A percentile compares a stretch with the other conserved stretches of the same genome.
phyloP scores from a whole-genome alignment of 2,888 invertebrate species.

The Phortica okadai region DNA sequence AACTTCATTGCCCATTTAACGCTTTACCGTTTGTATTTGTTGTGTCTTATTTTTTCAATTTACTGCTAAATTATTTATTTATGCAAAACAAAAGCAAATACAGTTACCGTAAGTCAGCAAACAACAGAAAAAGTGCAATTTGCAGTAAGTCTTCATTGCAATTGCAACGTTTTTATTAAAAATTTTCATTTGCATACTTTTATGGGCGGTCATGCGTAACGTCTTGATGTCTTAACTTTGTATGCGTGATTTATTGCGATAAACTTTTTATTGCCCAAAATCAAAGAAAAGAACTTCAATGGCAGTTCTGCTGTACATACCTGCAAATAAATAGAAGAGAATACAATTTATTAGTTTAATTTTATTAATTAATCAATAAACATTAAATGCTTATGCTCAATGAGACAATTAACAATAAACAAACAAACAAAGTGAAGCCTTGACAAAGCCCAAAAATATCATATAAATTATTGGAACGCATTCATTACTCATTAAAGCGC shows the following conservation, averaged over 20 bases:
- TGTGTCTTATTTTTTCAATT: constrained; percentile 59
- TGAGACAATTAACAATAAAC: background rate
- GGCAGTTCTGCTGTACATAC: constrained; percentile 53
- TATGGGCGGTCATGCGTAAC: constrained; percentile 50
- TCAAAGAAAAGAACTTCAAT: constrained; percentile 6
- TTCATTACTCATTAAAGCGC: background rate
- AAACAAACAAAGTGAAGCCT: background rate
- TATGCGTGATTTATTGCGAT: background rate
- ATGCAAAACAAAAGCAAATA: constrained; percentile 69
- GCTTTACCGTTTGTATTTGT: constrained; percentile 64
- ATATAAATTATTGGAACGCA: background rate
- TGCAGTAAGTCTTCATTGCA: background rate
- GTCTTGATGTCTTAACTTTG: constrained; percentile 55
- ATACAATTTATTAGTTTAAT: constrained; percentile 39
- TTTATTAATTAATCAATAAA: background rate
- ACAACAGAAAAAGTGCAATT: constrained; percentile 51
- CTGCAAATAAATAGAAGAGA: constrained; percentile 39
- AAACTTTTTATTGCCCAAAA: constrained; percentile 9
- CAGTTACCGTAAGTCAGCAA: constrained; percentile 47
- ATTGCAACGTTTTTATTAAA: constrained; percentile 32
- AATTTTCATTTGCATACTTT: constrained; percentile 66
- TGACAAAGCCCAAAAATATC: background rate
- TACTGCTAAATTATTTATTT: constrained; percentile 65
- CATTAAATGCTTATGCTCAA: background rate
- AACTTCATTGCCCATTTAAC: constrained; percentile 32